Evolutionary conservation across 2,797 vertebrate genomes (phyloP), one percentile per base, ranked within the genome.

Genomic region (Lutjanus argentimaculatus): DNA sequence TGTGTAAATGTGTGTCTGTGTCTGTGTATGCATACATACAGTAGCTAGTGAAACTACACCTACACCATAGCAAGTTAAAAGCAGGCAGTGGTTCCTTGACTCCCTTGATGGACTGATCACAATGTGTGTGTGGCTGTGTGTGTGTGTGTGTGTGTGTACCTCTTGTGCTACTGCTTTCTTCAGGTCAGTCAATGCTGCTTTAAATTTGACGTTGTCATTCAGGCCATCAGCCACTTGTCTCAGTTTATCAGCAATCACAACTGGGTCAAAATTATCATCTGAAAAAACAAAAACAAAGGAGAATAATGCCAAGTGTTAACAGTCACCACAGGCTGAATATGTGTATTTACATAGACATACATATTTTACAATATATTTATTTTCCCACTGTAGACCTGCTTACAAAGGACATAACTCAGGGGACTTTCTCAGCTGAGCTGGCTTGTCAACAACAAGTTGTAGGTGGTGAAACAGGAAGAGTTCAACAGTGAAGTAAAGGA

Each of bases 161-260:
- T 88, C 84, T 6, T 63, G 1, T 19, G 42, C 84, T 8, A 17
- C 86, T 8, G 78, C 81, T 59, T 52, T 0, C 68, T 64, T 77
- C 21, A 93, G 14, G 0, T 70, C 63, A 1, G 0, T 11, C 10
- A 94, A 1, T 0, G 8, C 73, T 15, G 22, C 53, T 43, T 21
- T 36, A 19, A 93, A 91, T 0, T 0, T 2, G 0, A 0, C 0
- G 5, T 92, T 64, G 0, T 87, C 25, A 6, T 81, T 79, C 45
- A 94, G 4, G 8, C 45, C 0, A 75, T 92, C 91, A 5, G 75
- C 91, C 1, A 94, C 58, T 16, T 0, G 6, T 53, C 19, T 88
- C 30, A 94, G 87, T 79, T 75, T 91, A 10, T 83, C 82, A 14
- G 92, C 93, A 1, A 94, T 77, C 11, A 40, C 0, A 48, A 79